Evolutionary conservation across 2,888 invertebrate genomes (phyloP), one percentile per base, ranked within the genome.

Genomic region (Lasioglossum zephyrum): DNA sequence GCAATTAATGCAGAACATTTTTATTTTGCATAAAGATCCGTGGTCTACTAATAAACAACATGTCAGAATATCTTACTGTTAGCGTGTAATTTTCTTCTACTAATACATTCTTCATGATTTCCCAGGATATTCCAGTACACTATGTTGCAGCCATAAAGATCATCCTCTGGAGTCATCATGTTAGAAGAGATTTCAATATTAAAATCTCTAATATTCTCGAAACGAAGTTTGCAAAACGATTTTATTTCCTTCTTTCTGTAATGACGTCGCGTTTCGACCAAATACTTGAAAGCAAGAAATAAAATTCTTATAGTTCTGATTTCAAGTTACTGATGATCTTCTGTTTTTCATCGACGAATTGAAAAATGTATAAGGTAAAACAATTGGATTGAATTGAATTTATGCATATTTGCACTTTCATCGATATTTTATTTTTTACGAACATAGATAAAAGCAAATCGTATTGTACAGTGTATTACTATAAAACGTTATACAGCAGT

Each of bases 111-210:
- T 41, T 89, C 82, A 22, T 85, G 79, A 47, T 74, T 87, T 6
- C 89, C 63, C 39, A 85, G 79, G 16, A 88, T 80, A 63, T 89
- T 90, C 90, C 91, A 86, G 49, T 83, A 87, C 44, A 90, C 77
- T 82, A 88, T 78, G 49, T 89, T 81, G 39, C 79, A 90, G n/a
- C 83, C 85, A 22, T 81, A 84, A 78, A 81, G 70, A 63, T 75
- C 79, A 4, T 87, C 87, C 31, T 82, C 84, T 5, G 84, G 53
- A 79, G 75, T 84, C 90, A 89, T 90, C 86, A 85, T 90, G n/a
- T 31, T 81, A 47, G 73, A 36, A 6, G 36, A 47, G 69, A 83
- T 63, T 31, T n/a, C 36, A 47, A 44, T 39, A 36, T 77, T n/a
- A 47, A 16, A 60, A 39, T 73, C 39, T 49, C 41, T 31, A 41